Percentiles rank a stretch among this genome's conserved stretches.
Evolutionary conservation across 2,797 vertebrate species (phyloP).

Genomic region (Catamblyrhynchus diadema): DNA sequence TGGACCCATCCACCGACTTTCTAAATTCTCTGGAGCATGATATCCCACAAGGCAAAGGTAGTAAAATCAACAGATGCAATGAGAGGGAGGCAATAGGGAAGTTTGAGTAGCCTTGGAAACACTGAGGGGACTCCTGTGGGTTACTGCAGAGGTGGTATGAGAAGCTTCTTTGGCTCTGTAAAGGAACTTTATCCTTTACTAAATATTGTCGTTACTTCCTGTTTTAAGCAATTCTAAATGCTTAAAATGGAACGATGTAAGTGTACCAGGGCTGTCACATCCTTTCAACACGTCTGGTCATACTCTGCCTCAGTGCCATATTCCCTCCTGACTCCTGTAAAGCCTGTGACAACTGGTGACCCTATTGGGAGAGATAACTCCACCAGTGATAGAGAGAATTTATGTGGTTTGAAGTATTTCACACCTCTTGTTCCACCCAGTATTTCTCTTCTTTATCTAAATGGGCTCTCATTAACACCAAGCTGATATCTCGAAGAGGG

Average conservation of each 20-base stretch:
- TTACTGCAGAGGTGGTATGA: background rate
- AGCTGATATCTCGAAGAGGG: background rate
- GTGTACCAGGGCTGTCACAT: background rate
- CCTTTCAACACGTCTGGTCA: background rate
- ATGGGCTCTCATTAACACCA: constrained; percentile 43
- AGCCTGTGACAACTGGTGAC: background rate
- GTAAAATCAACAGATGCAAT: background rate
- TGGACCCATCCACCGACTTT: constrained; percentile 88
- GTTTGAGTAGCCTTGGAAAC: background rate
- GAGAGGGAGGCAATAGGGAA: background rate
- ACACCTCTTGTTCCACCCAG: background rate
- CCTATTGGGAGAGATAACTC: background rate
- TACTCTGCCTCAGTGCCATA: background rate
- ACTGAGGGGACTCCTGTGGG: background rate
- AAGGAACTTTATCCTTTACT: background rate
- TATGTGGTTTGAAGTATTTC: constrained; percentile 45
- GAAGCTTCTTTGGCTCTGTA: background rate
- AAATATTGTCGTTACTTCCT: background rate
- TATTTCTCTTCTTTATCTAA: constrained; percentile 57
- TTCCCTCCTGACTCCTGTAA: background rate
- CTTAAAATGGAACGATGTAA: background rate
- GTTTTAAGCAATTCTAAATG: background rate
- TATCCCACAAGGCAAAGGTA: constrained; percentile 83
- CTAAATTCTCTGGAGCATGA: constrained; percentile 88
- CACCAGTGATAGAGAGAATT: background rate